Conservation (phyloP, 2,797 vertebrate genomes). For the Benthosema pterotum region DNA sequence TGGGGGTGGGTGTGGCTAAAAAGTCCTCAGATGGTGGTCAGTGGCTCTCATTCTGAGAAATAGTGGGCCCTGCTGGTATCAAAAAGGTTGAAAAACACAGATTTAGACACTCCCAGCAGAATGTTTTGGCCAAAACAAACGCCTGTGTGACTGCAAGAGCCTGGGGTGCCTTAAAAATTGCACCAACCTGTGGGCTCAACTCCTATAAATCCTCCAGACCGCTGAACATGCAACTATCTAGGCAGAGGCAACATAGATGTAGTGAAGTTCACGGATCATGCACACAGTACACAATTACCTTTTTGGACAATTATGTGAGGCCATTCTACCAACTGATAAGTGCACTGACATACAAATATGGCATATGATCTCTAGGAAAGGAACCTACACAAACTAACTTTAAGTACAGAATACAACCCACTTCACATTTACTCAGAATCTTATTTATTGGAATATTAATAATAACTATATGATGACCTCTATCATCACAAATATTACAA, state of each 20-base stretch:
- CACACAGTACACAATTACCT: slow-evolving; percentile 54
- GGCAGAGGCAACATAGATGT: slow-evolving; percentile 37
- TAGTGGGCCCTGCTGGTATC: too few relatives aligned
- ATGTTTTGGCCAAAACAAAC: too few relatives aligned
- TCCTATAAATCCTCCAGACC: too few relatives aligned
- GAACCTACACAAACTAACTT: background rate
- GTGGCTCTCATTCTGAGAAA: too few relatives aligned
- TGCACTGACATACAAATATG: slow-evolving; percentile 3
- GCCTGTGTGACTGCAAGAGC: too few relatives aligned
- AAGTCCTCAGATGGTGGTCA: too few relatives aligned
- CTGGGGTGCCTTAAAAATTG: too few relatives aligned
- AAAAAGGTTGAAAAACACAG: too few relatives aligned
- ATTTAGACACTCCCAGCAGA: too few relatives aligned
- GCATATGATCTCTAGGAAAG: background rate
- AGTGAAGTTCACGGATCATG: slow-evolving; percentile 58
- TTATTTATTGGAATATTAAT: slow-evolving; percentile 63
- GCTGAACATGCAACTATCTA: slow-evolving; percentile 38
- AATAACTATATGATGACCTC: slow-evolving; percentile 43
- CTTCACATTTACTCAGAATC: slow-evolving; percentile 37
- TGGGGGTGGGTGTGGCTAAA: too few relatives aligned
- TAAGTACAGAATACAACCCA: background rate
- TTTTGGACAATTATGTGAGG: slow-evolving; percentile 34
- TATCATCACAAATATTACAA: slow-evolving; percentile 46
- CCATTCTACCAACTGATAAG: background rate
- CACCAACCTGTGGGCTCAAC: too few relatives aligned